These are phyloP conservation scores for Cephus cinctus DNA, from an alignment of 1,140 invertebrate genomes.

Conservation along the genomic window DNA sequence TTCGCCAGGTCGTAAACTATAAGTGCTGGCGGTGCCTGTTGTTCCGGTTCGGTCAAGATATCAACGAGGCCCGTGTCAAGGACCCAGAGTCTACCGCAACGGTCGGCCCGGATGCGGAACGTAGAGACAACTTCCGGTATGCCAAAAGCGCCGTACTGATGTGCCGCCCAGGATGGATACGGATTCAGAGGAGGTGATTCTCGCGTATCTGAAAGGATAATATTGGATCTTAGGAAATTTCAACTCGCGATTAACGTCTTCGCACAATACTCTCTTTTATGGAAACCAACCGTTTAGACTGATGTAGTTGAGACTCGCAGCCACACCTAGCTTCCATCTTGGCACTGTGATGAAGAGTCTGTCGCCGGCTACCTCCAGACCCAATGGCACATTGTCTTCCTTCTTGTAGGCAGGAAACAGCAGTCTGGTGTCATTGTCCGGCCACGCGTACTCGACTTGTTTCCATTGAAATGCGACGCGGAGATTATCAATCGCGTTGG, in stretches of 20 bases:
- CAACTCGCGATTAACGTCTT: no score
- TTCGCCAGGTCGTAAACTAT: constrained; percentile 72
- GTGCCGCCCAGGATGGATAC: constrained; percentile 74
- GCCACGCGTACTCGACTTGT: constrained; percentile 68
- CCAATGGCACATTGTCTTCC: constrained; percentile 70
- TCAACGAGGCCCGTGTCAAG: constrained; percentile 70
- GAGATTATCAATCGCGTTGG: constrained; percentile 62
- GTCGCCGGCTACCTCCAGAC: constrained; percentile 65
- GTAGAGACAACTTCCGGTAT: constrained; percentile 71
- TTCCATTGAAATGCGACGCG: constrained; percentile 70
- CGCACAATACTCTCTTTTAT: constrained; percentile 1
- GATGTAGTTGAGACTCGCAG: constrained; percentile 72
- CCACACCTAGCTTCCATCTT: constrained; percentile 71
- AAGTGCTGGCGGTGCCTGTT: constrained; percentile 60
- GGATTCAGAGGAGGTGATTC: constrained; percentile 69
- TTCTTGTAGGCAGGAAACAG: constrained; percentile 50
- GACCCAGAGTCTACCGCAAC: constrained; percentile 74
- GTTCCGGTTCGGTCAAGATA: constrained; percentile 59
- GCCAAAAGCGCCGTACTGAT: constrained; percentile 52
- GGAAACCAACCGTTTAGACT: constrained; percentile 63
- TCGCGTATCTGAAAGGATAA: constrained; percentile 60
- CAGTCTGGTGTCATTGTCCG: constrained; percentile 46
- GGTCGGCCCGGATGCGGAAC: constrained; percentile 70
- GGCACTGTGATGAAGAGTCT: constrained; percentile 71
- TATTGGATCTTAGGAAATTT: neutral